Conservation (phyloP, 2,113 vertebrate genomes). For the Caracal caracal region DNA sequence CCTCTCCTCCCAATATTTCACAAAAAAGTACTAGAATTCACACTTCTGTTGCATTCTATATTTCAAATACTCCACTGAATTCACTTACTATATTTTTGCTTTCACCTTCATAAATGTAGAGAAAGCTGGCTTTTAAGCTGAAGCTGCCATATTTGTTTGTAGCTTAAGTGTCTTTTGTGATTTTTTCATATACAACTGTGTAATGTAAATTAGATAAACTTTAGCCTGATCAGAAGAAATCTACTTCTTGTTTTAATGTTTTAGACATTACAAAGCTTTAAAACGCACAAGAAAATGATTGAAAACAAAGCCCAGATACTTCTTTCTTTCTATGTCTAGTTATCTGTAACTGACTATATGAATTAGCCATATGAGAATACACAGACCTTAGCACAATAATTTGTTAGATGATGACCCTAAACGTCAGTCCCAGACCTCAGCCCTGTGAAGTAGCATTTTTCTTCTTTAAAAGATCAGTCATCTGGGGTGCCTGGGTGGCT, state of each 20-base stretch:
- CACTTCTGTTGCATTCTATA: neutral
- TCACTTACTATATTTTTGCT: slow-evolving; percentile 1
- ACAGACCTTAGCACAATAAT: neutral
- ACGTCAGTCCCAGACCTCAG: neutral
- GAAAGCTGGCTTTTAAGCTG: neutral
- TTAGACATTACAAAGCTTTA: neutral
- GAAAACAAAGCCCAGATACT: neutral
- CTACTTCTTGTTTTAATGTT: neutral
- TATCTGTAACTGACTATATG: neutral
- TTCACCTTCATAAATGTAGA: neutral
- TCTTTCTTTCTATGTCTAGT: neutral
- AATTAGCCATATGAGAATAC: neutral
- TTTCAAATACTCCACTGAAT: neutral
- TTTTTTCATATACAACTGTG: neutral
- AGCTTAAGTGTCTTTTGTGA: neutral
- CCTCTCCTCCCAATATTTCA: neutral
- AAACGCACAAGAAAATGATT: neutral
- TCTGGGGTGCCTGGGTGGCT: too few species aligned
- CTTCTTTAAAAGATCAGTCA: neutral
- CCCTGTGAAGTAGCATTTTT: neutral
- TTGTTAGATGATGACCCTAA: slow-evolving; percentile 4
- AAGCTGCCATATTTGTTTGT: neutral
- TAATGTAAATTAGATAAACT: neutral
- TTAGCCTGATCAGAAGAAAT: neutral
- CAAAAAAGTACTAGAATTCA: slow-evolving; percentile 14